Base-by-base conservation (phyloP, 2,888 invertebrate genomes). In the Ernsta delagoae region DNA sequence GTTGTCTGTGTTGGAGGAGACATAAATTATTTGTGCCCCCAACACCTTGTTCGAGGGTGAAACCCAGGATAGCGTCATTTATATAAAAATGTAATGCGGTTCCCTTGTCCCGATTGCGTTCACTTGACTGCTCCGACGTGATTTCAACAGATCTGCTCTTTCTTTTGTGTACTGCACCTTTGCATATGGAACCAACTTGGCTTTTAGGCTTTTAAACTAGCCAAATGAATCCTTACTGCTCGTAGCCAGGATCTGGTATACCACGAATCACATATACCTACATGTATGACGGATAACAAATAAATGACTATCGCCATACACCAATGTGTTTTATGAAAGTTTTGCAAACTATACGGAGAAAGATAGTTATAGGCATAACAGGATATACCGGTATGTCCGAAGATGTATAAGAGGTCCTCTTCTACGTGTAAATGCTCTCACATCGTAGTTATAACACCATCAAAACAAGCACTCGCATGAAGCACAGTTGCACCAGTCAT, bases 1-100 rank as follows among this genome's bases (percentile, higher is more conserved):
- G 85, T 88, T 92, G 92, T 90, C 90, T 88, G 87, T 85, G 48
- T 48, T 48, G 84, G 84, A 79, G 79, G 81, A 82, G 87, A 87
- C 79, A 92, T 92, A 91, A 92, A 91, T 92, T 92, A 92, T 92
- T 90, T 89, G 89, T 81, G 78, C 83, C 89, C 88, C 89, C 82
- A 89, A 89, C 92, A 91, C 90, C 91, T 91, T 85, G 87, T 84
- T 78, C 78, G 82, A 80, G 86, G 86, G 84, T 31, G 79, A 79
- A 75, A 75, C 75, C 75, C 77, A 82, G 75, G 90, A 92, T 90
- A 87, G 90, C 89, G 86, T 91, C 90, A 92, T 92, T 91, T 92
- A 91, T 91, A 91, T 92, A 86, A 92, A 91, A 92, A 85, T 87
- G 85, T 91, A 92, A 90, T 90, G 89, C 83, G 85, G 84, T 88